Evolutionary conservation across 2,888 invertebrate species (phyloP).

Genomic region (Drosophila birchii): DNA sequence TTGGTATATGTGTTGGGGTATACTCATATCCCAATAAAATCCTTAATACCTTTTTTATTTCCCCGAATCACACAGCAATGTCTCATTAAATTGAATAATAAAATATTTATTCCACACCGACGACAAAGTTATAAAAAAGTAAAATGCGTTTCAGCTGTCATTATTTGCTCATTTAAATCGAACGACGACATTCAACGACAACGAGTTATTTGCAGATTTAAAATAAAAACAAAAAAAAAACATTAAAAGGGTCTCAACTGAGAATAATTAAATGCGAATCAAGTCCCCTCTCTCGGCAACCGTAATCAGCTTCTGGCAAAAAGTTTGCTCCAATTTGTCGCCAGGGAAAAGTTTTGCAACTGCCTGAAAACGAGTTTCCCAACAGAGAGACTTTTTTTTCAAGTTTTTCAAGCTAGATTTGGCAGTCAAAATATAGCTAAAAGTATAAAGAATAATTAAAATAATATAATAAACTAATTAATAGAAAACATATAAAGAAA

Average conservation of each 20-base stretch:
- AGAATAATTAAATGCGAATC: conserved; percentile 75
- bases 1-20: too few relatives aligned
- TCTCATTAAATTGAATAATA: not conserved
- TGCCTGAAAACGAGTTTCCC: conserved; percentile 55
- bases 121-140: not conserved
- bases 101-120: not conserved
- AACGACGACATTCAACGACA: not conserved
- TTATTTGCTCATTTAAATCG: conserved; percentile 6
- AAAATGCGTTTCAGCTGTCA: conserved; percentile 3
- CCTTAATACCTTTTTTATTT: not conserved
- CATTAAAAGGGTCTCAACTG: conserved; percentile 57
- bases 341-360: conserved; percentile 54
- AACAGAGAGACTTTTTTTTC: not conserved
- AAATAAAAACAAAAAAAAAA: conserved; percentile 1
- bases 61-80: not conserved
- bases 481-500: not conserved
- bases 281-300: conserved; percentile 12
- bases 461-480: not conserved
- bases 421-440: conserved; percentile 16
- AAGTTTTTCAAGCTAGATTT: conserved; percentile 50
- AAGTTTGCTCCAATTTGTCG: conserved; percentile 31
- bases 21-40: not conserved
- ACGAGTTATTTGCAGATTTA: conserved; percentile 7
- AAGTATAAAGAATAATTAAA: not conserved
- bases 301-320: conserved; percentile 33